A percentile compares a stretch with the other conserved stretches of the same genome.
These are phyloP conservation scores for Acanthornis magna DNA, from an alignment of 2,797 vertebrate species.

Conservation along the genomic window DNA sequence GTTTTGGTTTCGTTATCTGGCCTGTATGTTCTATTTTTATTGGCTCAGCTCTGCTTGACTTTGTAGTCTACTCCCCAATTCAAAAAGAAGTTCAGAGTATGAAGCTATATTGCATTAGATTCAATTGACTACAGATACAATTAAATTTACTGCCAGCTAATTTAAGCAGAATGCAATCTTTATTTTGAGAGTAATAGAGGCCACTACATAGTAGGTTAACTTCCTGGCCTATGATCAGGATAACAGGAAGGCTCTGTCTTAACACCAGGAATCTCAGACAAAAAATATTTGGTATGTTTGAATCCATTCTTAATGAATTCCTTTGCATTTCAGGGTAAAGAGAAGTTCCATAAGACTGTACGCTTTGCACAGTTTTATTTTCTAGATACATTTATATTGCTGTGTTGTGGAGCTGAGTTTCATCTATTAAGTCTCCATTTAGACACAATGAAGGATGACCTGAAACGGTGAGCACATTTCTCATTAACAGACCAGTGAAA, in stretches of 20 bases:
- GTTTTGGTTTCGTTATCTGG: neutral
- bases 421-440: constrained; percentile 79
- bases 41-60: neutral
- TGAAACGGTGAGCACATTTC: constrained; percentile 78
- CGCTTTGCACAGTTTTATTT: constrained; percentile 88
- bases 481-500: neutral
- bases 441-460: constrained; percentile 76
- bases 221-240: neutral
- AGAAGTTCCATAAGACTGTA: constrained; percentile 74
- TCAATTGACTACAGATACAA: neutral
- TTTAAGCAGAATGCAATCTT: neutral
- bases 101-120: neutral
- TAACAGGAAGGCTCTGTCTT: neutral
- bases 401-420: constrained; percentile 82
- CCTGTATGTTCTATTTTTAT: neutral
- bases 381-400: constrained; percentile 85
- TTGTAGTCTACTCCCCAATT: neutral
- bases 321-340: constrained; percentile 73
- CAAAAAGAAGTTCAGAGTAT: neutral
- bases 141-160: neutral
- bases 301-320: neutral
- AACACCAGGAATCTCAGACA: neutral
- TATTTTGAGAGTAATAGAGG: neutral
- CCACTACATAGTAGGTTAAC: neutral
- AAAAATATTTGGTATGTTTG: neutral